A percentile compares a stretch with the other conserved stretches of the same genome.
These are phyloP conservation scores for Lytechinus pictus DNA, from an alignment of 35 echinoderm and acorn worm genomes.

Conservation along the genomic window DNA sequence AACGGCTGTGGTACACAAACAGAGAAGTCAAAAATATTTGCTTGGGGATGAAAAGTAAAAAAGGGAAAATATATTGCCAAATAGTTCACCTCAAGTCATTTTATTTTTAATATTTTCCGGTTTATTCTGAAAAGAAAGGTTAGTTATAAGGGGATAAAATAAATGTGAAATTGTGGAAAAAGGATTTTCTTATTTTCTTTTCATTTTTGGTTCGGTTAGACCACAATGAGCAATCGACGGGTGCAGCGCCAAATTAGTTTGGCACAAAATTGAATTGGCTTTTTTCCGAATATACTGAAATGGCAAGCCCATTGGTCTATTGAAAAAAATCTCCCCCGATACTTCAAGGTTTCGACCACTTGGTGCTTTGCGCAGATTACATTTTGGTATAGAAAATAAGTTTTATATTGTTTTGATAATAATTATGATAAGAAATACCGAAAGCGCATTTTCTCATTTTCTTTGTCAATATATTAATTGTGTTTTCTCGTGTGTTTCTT, in stretches of 20 bases:
- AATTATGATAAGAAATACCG: too few species aligned
- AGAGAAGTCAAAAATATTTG: constrained; percentile 74
- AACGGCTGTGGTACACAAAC: constrained; percentile 87
- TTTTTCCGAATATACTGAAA: background rate
- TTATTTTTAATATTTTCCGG: background rate
- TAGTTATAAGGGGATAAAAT: background rate
- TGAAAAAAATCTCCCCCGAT: background rate
- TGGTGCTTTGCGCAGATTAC: background rate
- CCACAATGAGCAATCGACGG: constrained; percentile 51
- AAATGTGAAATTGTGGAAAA: background rate
- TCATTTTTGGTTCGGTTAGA: constrained; percentile 20
- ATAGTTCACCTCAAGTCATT: background rate
- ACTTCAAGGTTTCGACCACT: background rate
- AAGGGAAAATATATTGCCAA: constrained; percentile 5
- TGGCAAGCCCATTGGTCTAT: constrained; percentile 11
- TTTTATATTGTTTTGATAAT: too few species aligned
- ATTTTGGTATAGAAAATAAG: background rate
- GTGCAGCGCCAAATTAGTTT: constrained; percentile 23
- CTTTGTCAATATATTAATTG: background rate
- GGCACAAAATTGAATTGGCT: background rate
- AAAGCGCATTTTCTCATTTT: background rate
- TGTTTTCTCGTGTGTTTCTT: background rate
- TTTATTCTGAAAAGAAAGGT: background rate
- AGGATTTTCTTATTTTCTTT: background rate
- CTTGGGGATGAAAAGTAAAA: background rate